Base-by-base conservation (phyloP, 2,113 vertebrate species). In the Odocoileus hemionus region DNA sequence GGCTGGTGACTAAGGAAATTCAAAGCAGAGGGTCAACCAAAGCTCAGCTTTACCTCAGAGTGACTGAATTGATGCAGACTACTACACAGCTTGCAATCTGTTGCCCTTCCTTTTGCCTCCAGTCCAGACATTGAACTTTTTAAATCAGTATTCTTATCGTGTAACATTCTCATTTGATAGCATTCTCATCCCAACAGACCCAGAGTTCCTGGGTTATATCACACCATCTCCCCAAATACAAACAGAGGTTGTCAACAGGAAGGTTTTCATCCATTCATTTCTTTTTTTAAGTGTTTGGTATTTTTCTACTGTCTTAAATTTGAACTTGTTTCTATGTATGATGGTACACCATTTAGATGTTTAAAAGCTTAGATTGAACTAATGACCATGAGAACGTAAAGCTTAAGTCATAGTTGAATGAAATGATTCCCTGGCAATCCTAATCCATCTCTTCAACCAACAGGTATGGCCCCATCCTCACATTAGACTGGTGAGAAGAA, bases 1-100 rank as follows among this genome's bases (percentile, higher is more conserved):
- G 25, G 1, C 19, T 7, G 19, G 3, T 19, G 33, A 88, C 43
- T n/a, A 50, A 33, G 89, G n/a, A 79, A 85, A 43, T 45, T n/a
- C 79, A 54, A 57, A 30, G 39, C 21, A n/a, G 28, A 10, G 12
- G 15, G 4, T 54, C 78, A 16, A 1, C 9, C 3, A 50, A 45
- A 39, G 64, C 26, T 39, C 45, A 11, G 7, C 39, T 43, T 1
- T 2, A 26, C 17, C 23, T n/a, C 94, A 21, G 5, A 70, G 39
- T 1, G 1, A 16, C 9, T 8, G 80, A 45, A 19, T 7, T 45
- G 50, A 30, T 23, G 76, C 13, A 23, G 3, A 50, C 26, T 25
- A 1, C 28, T 1, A 1, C 39, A 26, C 2, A 19, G 39, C 16
- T 1, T 1, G 2, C 4, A 17, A 50, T 23, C 26, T n/a, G 50